These are phyloP conservation scores for Tangara arthus DNA, from an alignment of 2,797 vertebrate genomes.

Conservation along the genomic window DNA sequence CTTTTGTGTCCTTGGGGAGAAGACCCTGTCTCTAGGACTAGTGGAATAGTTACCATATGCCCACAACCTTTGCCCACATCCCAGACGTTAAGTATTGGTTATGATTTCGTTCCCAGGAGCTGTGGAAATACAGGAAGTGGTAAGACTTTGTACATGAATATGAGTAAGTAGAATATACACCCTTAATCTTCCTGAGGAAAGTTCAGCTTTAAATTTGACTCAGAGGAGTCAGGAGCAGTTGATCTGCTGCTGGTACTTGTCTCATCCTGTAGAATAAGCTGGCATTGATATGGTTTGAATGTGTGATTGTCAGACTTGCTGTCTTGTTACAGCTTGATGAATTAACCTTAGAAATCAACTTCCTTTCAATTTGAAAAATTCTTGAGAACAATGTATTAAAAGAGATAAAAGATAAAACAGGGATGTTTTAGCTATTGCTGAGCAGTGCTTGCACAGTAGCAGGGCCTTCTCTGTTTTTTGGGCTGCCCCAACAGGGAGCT, in stretches of 20 bases:
- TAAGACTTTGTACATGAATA: background rate
- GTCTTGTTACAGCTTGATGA: background rate
- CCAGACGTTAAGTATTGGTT: background rate
- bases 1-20: background rate
- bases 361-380: background rate
- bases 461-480: background rate
- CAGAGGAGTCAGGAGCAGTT: background rate
- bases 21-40: background rate
- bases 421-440: background rate
- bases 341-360: background rate
- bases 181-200: background rate
- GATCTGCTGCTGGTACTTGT: background rate
- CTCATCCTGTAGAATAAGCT: background rate
- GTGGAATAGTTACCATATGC: background rate
- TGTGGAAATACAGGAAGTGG: background rate
- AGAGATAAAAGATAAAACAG: background rate
- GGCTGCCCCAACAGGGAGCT: background rate
- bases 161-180: background rate
- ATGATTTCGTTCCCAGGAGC: background rate
- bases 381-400: background rate
- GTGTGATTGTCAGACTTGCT: background rate
- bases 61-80: background rate
- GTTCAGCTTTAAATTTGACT: background rate
- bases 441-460: background rate
- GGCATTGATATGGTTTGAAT: background rate